phyloP scores from a whole-genome alignment of 2,888 invertebrate genomes.

The Microplitis deprimator region DNA sequence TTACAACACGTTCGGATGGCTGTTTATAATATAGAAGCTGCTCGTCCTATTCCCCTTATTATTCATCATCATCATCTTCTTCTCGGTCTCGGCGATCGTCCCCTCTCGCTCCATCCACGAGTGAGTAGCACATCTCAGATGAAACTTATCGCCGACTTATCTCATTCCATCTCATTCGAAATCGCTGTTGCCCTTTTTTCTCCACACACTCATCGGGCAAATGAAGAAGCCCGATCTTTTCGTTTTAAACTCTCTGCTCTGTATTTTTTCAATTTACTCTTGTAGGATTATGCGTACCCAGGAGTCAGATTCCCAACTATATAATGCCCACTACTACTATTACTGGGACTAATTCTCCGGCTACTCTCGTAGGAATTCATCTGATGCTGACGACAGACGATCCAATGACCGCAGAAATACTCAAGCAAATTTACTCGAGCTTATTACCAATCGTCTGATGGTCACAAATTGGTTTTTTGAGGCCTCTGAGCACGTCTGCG shows the following conservation, averaged over 20 bases:
- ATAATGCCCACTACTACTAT: too few species aligned
- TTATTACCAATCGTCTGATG: conserved; percentile 70
- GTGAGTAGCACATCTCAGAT: not conserved
- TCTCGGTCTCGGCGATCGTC: conserved; percentile 47
- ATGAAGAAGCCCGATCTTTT: conserved; percentile 5
- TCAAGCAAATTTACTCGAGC: conserved; percentile 68
- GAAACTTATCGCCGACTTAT: not conserved
- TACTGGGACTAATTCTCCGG: too few species aligned
- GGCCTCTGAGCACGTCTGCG: conserved; percentile 44
- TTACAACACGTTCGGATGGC: conserved; percentile 70
- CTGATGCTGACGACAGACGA: conserved; percentile 62
- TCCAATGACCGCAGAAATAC: conserved; percentile 68
- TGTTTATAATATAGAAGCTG: conserved; percentile 68
- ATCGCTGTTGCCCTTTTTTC: not conserved
- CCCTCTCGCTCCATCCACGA: conserved; percentile 3
- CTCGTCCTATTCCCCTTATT: conserved; percentile 43
- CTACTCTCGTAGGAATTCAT: not conserved
- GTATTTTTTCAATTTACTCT: not conserved
- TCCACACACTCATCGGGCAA: not conserved
- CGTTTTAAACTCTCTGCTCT: conserved; percentile 11
- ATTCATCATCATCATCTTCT: conserved; percentile 45
- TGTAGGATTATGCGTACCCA: not conserved
- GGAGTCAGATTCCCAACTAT: not conserved
- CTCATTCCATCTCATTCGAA: conserved; percentile 17
- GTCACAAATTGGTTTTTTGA: conserved; percentile 68